Base-by-base conservation (phyloP, 92 coral and sea anemone species). In the Pocillopora meandrina region DNA sequence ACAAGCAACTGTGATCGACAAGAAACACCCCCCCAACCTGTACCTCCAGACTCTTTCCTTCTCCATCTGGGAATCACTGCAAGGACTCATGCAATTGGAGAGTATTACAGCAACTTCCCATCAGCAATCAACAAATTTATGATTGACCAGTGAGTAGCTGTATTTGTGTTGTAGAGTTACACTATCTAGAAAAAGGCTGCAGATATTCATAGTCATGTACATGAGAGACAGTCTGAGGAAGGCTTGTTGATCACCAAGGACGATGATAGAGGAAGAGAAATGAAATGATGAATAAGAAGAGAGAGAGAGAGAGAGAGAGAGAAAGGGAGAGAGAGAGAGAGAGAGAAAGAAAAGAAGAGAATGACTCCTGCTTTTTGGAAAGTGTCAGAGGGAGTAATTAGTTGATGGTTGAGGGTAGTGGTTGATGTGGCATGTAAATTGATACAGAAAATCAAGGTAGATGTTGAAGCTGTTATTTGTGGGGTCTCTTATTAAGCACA, bases 11-110 rank as follows among this genome's bases (percentile, higher is more conserved):
- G 81, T 13, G 78, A 82, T 20, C 85, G 74, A 11, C 81, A 77
- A 62, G 82, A 55, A 26, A 56, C 81, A 23, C 79, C 88, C 36
- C 88, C 92, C 58, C 95, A 86, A 71, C 95, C 97, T 14, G 83
- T 91, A 35, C 94, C 95, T 34, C 98, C 99, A 49, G 96, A 96
- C 80, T 79, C 99, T 26, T 96, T 93, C 77, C 83, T 94, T 87
- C 89, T 96, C 75, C 99, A 96, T 56, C 93, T 96, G 56, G 95
- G 99, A 69, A 90, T 96, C 31, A 89, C 96, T 14, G 98, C 97
- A 0, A 91, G 91, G 74, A 92, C 99, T 0, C 98, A 95, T 65
- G 89, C 95, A 18, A 89, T 92, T 49, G 90, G 91, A 34, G 99
- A 95, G 86, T 93, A 92, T 69, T 86, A 90, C 47, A 78, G 68